Conservation (phyloP, 1,140 invertebrate genomes). For the Pseudobourletiella spinata region DNA sequence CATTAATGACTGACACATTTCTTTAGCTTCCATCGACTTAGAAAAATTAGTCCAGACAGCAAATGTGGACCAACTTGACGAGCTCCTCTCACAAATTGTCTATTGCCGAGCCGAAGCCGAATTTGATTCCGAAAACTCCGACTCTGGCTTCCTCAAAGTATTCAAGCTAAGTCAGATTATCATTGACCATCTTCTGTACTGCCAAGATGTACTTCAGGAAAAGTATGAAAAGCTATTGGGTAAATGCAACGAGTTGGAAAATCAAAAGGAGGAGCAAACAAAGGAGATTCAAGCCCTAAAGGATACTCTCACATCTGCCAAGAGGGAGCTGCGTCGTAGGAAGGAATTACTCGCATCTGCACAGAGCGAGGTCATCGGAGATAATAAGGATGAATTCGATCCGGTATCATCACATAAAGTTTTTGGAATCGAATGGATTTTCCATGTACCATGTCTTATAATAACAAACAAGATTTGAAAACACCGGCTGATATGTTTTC, state of each 20-base stretch:
- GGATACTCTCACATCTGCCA: constrained; percentile 11
- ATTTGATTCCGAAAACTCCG: constrained; percentile 20
- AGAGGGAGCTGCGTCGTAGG: constrained; percentile 22
- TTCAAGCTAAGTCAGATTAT: constrained; percentile 26
- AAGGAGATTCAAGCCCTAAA: constrained; percentile 20
- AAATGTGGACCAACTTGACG: constrained; percentile 13
- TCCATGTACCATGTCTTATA: too few relatives aligned
- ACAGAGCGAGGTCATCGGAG: constrained; percentile 23
- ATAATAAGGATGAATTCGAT: constrained; percentile 29
- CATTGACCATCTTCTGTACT: constrained; percentile 17
- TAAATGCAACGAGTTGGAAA: neutral
- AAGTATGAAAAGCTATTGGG: neutral
- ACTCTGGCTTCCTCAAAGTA: constrained; percentile 30
- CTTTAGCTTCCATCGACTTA: constrained; percentile 25
- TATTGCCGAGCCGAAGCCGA: constrained; percentile 26
- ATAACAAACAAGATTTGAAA: too few relatives aligned
- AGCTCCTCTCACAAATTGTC: constrained; percentile 20
- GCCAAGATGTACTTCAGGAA: constrained; percentile 1
- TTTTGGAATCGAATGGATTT: too few relatives aligned
- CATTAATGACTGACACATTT: constrained; percentile 5
- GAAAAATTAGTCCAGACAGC: constrained; percentile 22
- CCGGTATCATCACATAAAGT: constrained; percentile 10
- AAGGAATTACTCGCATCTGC: constrained; percentile 21
- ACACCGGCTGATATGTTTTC: too few relatives aligned
- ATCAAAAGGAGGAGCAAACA: neutral